A percentile compares a stretch with the other conserved stretches of the same genome.
These are phyloP conservation scores for Microcebus murinus DNA, from an alignment of 2,113 vertebrate species.

Conservation along the genomic window DNA sequence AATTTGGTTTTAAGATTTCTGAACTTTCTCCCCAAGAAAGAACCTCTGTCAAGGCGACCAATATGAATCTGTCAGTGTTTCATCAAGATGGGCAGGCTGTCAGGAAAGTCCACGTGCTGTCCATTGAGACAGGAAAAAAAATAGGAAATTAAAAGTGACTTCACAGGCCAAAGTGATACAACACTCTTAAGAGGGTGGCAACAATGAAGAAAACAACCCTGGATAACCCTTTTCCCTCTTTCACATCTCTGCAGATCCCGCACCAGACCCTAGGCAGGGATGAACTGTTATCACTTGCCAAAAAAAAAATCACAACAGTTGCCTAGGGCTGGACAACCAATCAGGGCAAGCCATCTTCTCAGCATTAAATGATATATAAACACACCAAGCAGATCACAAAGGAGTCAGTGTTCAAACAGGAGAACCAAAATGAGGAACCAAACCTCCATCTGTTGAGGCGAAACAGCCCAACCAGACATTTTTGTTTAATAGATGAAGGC, in stretches of 20 bases:
- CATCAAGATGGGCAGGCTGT: neutral
- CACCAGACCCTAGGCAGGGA: neutral
- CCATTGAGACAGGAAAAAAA: conserved; percentile 54
- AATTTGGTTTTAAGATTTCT: conserved; percentile 38
- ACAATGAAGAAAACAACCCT: neutral
- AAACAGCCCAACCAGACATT: conserved; percentile 63
- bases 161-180: conserved; percentile 36
- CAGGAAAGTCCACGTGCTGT: conserved; percentile 12
- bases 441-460: conserved; percentile 60
- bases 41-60: neutral
- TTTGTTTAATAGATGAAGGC: conserved; percentile 67
- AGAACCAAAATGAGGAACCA: conserved; percentile 82
- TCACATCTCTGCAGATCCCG: neutral
- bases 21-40: conserved; percentile 1
- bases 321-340: conserved; percentile 25
- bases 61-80: conserved; percentile 51
- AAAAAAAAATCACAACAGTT: conserved; percentile 21
- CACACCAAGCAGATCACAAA: conserved; percentile 70
- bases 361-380: conserved; percentile 55
- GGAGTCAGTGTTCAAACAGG: conserved; percentile 72
- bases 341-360: conserved; percentile 35
- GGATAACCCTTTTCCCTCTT: neutral
- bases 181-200: conserved; percentile 1
- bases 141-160: conserved; percentile 67
- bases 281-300: neutral